A percentile compares a stretch with the other conserved stretches of the same genome.
Evolutionary conservation across 2,888 invertebrate species (phyloP).

Genomic region (Drosophila atripex): DNA sequence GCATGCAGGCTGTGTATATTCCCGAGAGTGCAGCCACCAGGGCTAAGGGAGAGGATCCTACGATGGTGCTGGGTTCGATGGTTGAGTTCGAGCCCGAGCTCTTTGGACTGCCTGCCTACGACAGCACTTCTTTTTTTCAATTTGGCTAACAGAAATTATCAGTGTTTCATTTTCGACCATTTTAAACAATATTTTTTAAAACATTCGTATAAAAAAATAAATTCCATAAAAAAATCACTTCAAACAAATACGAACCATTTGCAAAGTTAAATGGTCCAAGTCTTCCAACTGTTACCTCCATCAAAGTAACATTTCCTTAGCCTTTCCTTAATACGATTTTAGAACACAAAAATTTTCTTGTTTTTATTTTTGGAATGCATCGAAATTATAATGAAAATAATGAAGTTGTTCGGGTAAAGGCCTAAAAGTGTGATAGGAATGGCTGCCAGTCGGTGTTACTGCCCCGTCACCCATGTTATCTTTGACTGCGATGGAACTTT

Average conservation of each 20-base stretch:
- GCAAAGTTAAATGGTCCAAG: too few species aligned
- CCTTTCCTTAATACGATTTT: neutral
- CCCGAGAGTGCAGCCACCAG: constrained; percentile 86
- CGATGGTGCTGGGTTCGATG: constrained; percentile 88
- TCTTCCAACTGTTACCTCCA: neutral
- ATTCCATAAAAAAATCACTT: too few species aligned
- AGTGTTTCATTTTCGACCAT: neutral
- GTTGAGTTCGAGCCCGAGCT: constrained; percentile 91
- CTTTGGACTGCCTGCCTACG: constrained; percentile 89
- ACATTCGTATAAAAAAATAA: too few species aligned
- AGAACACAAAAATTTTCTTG: neutral
- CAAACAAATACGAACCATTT: too few species aligned
- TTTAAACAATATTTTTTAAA: too few species aligned
- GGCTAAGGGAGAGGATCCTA: constrained; percentile 84
- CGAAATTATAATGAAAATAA: neutral
- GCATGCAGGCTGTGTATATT: constrained; percentile 93
- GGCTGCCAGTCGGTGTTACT: constrained; percentile 5
- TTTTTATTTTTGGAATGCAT: neutral
- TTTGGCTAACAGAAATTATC: constrained; percentile 39
- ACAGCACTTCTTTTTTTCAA: constrained; percentile 42
- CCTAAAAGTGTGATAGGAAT: neutral
- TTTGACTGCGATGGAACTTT: constrained; percentile 66
- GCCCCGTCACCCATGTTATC: constrained; percentile 57
- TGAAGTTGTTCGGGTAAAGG: neutral
- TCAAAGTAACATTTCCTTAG: neutral